Evolutionary conservation across 2,797 vertebrate species (phyloP).

Genomic region (Threskiornis aethiopicus): DNA sequence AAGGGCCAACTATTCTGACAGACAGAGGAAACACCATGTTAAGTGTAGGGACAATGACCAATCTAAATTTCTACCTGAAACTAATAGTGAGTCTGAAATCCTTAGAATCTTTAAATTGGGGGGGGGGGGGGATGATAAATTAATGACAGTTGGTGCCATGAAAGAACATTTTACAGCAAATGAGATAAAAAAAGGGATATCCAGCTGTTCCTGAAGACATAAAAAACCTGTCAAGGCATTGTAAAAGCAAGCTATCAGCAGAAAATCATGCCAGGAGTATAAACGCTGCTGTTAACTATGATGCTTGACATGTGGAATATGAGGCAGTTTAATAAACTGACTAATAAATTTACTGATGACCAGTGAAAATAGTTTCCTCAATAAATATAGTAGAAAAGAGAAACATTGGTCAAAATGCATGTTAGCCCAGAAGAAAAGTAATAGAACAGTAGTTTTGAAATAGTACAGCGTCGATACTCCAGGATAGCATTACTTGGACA

Average conservation of each 20-base stretch:
- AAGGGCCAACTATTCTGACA: not conserved
- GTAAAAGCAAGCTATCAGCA: not conserved
- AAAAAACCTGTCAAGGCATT: not conserved
- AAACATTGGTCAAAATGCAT: not conserved
- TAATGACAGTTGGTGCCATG: not conserved
- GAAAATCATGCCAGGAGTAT: not conserved
- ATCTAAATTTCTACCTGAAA: not conserved
- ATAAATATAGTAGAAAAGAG: not conserved
- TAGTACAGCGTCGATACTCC: not conserved
- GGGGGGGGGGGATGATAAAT: accelerated
- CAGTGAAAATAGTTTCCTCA: not conserved
- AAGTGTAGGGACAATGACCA: not conserved
- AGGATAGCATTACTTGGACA: not conserved
- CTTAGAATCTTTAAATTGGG: not conserved
- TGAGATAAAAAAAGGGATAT: not conserved
- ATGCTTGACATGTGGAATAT: not conserved
- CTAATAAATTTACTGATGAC: not conserved
- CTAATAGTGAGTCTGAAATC: not conserved
- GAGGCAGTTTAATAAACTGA: not conserved
- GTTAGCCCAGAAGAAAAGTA: not conserved
- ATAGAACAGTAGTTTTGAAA: not conserved
- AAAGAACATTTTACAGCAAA: not conserved
- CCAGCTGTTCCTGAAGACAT: not conserved
- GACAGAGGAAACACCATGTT: not conserved
- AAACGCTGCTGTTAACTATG: not conserved